Evolutionary conservation across 1,140 invertebrate species (phyloP).

Genomic region (Neodiprion pinetum): DNA sequence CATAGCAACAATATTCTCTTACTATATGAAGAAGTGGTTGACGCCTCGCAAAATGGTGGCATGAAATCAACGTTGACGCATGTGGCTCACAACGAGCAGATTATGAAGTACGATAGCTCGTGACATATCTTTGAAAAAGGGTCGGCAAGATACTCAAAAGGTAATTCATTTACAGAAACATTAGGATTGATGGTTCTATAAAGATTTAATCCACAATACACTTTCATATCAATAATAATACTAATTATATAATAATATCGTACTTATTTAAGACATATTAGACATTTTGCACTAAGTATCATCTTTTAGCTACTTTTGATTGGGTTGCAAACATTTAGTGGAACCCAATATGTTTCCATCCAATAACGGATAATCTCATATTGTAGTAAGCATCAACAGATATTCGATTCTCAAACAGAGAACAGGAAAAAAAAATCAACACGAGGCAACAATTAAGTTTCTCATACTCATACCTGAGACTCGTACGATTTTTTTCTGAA

Average conservation of each 20-base stretch:
- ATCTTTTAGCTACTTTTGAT: slow-evolving; percentile 57
- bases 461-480: too few species aligned
- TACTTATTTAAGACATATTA: slow-evolving; percentile 4
- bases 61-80: slow-evolving; percentile 54
- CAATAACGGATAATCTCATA: neutral
- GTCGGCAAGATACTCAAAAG: slow-evolving; percentile 4
- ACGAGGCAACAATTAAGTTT: too few species aligned
- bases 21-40: slow-evolving; percentile 91
- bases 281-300: neutral
- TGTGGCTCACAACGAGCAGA: neutral
- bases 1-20: slow-evolving; percentile 86
- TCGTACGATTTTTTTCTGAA: too few species aligned
- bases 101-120: neutral
- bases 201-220: neutral
- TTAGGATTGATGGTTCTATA: neutral
- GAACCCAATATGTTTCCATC: slow-evolving; percentile 1
- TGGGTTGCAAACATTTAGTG: slow-evolving; percentile 50
- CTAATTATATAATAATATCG: neutral
- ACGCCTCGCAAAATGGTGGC: slow-evolving; percentile 81
- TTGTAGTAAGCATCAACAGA: neutral
- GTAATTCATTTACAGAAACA: neutral
- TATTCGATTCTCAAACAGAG: too few species aligned
- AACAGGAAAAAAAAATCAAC: neutral
- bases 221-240: slow-evolving; percentile 5
- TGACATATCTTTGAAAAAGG: neutral